A percentile compares a stretch with the other conserved stretches of the same genome.
Conservation (phyloP, 2,113 vertebrate species). For the Lanius collurio region DNA sequence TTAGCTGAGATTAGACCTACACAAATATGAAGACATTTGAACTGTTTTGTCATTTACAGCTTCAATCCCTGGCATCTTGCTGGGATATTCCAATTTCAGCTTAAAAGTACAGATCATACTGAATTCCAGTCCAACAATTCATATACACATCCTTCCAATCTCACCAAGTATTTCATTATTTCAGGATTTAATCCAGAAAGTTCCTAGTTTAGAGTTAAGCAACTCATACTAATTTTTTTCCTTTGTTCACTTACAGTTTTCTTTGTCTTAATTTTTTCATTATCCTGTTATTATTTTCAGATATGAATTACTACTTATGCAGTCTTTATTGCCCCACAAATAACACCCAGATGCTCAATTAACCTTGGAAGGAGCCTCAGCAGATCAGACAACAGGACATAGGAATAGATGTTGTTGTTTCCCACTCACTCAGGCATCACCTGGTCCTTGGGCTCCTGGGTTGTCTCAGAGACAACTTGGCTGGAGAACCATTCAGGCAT, state of each 20-base stretch:
- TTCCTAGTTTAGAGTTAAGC: neutral
- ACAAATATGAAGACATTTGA: slow-evolving; percentile 2
- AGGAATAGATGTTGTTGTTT: neutral
- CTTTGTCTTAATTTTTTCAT: neutral
- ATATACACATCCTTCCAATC: neutral
- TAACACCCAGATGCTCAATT: neutral
- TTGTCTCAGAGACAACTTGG: neutral
- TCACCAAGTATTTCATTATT: neutral
- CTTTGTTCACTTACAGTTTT: neutral
- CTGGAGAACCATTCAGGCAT: neutral
- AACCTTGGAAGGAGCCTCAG: neutral
- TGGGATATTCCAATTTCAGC: neutral
- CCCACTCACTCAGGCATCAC: neutral
- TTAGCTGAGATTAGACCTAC: neutral
- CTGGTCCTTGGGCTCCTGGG: neutral
- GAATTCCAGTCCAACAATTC: neutral
- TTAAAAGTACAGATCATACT: neutral
- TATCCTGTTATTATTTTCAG: neutral
- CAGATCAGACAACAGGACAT: neutral
- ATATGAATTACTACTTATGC: neutral
- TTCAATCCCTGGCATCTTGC: neutral
- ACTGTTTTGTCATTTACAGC: neutral
- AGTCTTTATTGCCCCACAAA: neutral
- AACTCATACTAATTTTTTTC: neutral
- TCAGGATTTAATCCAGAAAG: neutral